A percentile compares a stretch with the other conserved stretches of the same genome.
These are phyloP conservation scores for Holocentrus rufus DNA, from an alignment of 2,797 vertebrate genomes.

Conservation along the genomic window DNA sequence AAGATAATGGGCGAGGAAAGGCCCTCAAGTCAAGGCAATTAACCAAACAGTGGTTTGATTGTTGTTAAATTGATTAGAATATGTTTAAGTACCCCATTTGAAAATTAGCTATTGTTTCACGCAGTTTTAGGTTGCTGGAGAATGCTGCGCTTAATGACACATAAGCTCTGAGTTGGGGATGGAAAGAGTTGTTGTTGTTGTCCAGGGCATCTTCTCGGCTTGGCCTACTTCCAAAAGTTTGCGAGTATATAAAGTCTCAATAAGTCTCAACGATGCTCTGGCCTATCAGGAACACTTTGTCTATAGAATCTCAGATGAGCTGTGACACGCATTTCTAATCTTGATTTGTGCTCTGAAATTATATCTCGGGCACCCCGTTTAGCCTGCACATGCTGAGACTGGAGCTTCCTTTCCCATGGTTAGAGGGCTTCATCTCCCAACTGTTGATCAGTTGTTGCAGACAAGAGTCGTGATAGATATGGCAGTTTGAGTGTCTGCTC, in stretches of 20 bases:
- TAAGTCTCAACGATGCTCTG: conserved; percentile 11
- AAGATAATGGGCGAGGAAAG: conserved; percentile 83
- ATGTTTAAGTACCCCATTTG: conserved; percentile 82
- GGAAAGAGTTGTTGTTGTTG: conserved; percentile 42
- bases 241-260: conserved; percentile 9
- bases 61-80: conserved; percentile 85
- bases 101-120: conserved; percentile 80
- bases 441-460: conserved; percentile 64
- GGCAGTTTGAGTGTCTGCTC: conserved; percentile 58
- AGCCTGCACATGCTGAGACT: conserved; percentile 26
- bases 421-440: conserved; percentile 50
- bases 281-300: not conserved
- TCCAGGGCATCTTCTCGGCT: conserved; percentile 51
- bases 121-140: conserved; percentile 66
- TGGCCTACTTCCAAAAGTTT: conserved; percentile 28
- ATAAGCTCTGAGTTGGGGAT: conserved; percentile 65
- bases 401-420: conserved; percentile 36
- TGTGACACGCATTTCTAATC: conserved; percentile 16
- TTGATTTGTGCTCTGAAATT: conserved; percentile 21
- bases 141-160: conserved; percentile 76
- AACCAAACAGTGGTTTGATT: conserved; percentile 83
- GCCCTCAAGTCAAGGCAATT: conserved; percentile 84
- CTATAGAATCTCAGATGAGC: not conserved
- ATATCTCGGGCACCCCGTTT: conserved; percentile 24
- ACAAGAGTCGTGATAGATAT: conserved; percentile 60